Conservation (phyloP, 1,140 invertebrate genomes). For the Ceratosolen solmsi region DNA sequence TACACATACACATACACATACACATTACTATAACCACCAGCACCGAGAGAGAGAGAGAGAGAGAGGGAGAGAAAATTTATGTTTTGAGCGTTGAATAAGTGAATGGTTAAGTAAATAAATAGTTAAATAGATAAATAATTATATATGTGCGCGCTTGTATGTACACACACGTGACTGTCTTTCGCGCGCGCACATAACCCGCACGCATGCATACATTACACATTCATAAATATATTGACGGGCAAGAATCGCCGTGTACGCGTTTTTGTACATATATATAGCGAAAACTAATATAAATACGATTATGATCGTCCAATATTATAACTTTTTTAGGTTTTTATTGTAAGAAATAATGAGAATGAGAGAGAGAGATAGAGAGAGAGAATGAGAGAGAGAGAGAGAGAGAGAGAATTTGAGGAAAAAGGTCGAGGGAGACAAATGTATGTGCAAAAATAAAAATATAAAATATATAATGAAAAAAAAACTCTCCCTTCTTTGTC, state of each 20-base stretch:
- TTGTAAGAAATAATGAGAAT: constrained; percentile 13
- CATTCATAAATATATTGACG: constrained; percentile 37
- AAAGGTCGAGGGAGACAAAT: constrained; percentile 7
- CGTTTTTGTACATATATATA: constrained; percentile 45
- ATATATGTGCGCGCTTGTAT: not conserved
- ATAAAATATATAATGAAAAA: constrained; percentile 26
- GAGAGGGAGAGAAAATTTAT: no score
- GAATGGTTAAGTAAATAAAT: constrained; percentile 50
- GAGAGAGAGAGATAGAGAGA: constrained; percentile 20
- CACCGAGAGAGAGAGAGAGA: no score
- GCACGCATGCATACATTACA: not conserved
- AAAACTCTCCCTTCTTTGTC: constrained; percentile 5
- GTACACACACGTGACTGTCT: no score
- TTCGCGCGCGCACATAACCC: not conserved
- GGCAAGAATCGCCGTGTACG: constrained; percentile 24
- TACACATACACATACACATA: not conserved
- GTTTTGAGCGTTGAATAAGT: constrained; percentile 47
- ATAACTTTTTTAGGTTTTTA: constrained; percentile 46
- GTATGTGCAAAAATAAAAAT: constrained; percentile 42
- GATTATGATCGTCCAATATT: constrained; percentile 30
- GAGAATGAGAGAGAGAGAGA: constrained; percentile 36
- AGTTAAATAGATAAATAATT: constrained; percentile 47
- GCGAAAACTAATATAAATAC: constrained; percentile 40
- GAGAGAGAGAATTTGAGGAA: constrained; percentile 3
- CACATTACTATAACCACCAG: no score